Base-by-base conservation (phyloP, 2,888 invertebrate species). In the Eubasilissa splendida region DNA sequence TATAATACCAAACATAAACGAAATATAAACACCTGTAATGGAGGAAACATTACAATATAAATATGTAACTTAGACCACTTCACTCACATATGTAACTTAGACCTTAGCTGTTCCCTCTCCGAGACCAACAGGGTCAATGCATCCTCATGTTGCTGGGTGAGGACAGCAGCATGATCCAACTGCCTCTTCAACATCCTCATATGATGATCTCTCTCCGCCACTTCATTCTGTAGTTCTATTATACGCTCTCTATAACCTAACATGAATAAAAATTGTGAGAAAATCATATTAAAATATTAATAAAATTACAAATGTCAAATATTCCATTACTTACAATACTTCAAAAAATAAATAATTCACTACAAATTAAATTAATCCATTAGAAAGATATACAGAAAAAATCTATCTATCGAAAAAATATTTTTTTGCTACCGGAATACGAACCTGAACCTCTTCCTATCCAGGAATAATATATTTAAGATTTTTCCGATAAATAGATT, bases 101-200 rank as follows among this genome's bases (percentile, higher is more conserved):
- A 11, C 22, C 31, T 33, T 4, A 82, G 82, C 11, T 74, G 52
- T 33, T 82, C 82, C 56, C 80, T 77, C 65, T 82, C 79, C 4
- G 53, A 14, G 5, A 76, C 58, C 12, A 82, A 54, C 14, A 22
- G 31, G 7, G 74, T 53, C n/a, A 82, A 73, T 11, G 79, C 56
- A n/a, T 82, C 82, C 63, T 82, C 82, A 31, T 80, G 80, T 33
- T 77, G 77, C 77, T 82, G 82, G 0, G 80, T 77, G 22, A 65
- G 22, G 9, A 74, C 66, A 14, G 71, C 60, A 8, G 82, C 71
- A 11, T 70, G 66, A 9, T 80, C 77, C 75, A 82, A 52, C 77
- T 82, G 80, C 31, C 52, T 50, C 31, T 66, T 54, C 56, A 82
- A 54, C 14, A 33, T 68, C n/a, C 52, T n/a, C 59, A 80, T 58